Percentiles rank a stretch among this genome's conserved stretches.
Evolutionary conservation across 2,797 vertebrate genomes (phyloP).

Genomic region (Ciconia nigra): DNA sequence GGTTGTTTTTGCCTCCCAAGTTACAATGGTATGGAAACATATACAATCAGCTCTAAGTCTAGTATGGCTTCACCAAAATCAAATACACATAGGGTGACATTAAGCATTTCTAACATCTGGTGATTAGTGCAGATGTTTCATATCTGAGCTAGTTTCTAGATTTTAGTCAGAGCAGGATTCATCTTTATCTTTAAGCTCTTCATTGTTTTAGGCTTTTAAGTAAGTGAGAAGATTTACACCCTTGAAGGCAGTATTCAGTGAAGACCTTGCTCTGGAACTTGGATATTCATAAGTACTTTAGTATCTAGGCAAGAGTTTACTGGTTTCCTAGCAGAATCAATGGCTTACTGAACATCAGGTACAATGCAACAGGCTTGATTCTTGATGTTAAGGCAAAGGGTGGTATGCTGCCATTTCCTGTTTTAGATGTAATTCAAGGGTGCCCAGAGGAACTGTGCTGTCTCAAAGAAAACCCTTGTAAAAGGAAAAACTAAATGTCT

Average conservation of each 20-base stretch:
- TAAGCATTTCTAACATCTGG: no score
- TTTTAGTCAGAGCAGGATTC: not conserved
- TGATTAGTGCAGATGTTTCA: not conserved
- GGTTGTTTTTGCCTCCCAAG: not conserved
- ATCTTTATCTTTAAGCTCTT: not conserved
- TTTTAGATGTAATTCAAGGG: not conserved
- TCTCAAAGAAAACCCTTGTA: not conserved
- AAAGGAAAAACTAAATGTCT: not conserved
- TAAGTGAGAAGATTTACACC: not conserved
- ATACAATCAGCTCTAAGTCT: not conserved
- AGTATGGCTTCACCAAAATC: not conserved
- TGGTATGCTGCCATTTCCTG: not conserved
- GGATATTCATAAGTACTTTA: not conserved
- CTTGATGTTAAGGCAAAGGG: not conserved
- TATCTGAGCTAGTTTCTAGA: not conserved
- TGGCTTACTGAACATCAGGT: not conserved
- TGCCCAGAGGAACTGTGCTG: not conserved
- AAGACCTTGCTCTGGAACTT: not conserved
- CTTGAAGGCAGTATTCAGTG: not conserved
- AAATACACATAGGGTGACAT: not conserved
- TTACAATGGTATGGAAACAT: not conserved
- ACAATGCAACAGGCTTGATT: not conserved
- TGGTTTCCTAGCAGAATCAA: not conserved
- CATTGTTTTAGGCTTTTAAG: no score
- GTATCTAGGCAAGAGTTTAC: not conserved